Percentiles rank a stretch among this genome's conserved stretches.
phyloP scores from a whole-genome alignment of 2,113 vertebrate genomes.

The Apus apus region DNA sequence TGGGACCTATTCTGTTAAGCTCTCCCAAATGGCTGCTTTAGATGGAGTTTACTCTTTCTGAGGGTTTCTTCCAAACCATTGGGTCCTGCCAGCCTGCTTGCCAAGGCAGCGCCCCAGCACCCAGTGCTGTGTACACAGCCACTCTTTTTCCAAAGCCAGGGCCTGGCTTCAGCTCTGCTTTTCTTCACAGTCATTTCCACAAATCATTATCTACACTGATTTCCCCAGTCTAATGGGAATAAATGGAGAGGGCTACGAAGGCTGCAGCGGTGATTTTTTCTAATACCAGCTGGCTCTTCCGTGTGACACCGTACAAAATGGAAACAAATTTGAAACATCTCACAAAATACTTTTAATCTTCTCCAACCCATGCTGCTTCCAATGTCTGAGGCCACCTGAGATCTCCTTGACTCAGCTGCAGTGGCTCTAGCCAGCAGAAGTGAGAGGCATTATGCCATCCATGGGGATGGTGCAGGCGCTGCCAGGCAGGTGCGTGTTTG shows the following conservation, averaged over 20 bases:
- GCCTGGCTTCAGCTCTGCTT: not conserved
- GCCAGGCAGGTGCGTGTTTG: not conserved
- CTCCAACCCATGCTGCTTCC: not conserved
- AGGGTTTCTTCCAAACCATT: not conserved
- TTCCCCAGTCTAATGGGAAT: not conserved
- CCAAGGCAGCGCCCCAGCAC: not conserved
- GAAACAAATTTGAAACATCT: not conserved
- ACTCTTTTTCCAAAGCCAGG: not conserved
- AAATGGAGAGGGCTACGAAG: not conserved
- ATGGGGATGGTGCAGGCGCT: not conserved
- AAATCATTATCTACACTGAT: not conserved
- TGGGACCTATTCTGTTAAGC: slow-evolving; percentile 50
- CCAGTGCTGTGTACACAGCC: accelerated
- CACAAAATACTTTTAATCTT: not conserved
- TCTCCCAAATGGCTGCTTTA: slow-evolving; percentile 36
- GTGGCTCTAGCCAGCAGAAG: not conserved
- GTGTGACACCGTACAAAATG: not conserved
- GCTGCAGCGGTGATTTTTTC: not conserved
- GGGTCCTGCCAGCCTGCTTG: not conserved
- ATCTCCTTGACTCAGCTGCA: not conserved
- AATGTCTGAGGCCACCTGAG: not conserved
- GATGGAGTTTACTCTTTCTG: slow-evolving; percentile 41
- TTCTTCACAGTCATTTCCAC: slow-evolving; percentile 6
- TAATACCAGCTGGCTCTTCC: not conserved
- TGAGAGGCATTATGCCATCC: accelerated